A percentile compares a stretch with the other conserved stretches of the same genome.
Evolutionary conservation across 92 coral and sea anemone genomes (phyloP).

Genomic region (Porites cylindrica): DNA sequence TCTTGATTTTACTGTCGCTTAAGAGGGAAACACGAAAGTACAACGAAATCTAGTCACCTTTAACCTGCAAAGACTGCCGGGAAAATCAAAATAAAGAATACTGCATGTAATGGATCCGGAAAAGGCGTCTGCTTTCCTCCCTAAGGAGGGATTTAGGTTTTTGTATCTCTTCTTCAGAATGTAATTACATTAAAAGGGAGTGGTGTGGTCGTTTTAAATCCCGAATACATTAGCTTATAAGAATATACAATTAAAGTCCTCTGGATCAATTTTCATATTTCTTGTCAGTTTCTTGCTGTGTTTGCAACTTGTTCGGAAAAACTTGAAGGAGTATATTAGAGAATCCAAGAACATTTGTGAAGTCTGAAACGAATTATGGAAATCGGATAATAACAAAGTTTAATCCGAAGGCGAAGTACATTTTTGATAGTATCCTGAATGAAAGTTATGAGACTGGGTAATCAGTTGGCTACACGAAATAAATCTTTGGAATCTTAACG

Average conservation of each 20-base stretch:
- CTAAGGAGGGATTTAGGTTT: background rate
- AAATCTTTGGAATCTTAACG: background rate
- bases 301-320: background rate
- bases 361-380: background rate
- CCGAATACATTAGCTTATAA: background rate
- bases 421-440: background rate
- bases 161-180: too few species aligned
- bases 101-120: too few species aligned
- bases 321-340: background rate
- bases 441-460: background rate
- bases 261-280: too few species aligned
- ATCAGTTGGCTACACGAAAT: background rate
- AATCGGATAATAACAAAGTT: background rate
- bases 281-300: background rate
- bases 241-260: too few species aligned
- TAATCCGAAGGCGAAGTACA: background rate
- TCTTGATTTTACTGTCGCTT: too few species aligned
- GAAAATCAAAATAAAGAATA: too few species aligned
- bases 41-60: too few species aligned
- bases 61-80: too few species aligned
- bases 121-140: background rate
- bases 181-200: background rate
- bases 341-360: background rate
- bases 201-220: background rate
- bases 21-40: too few species aligned